phyloP scores from a whole-genome alignment of 1,140 invertebrate species.

The Drosophila fuyamai region DNA sequence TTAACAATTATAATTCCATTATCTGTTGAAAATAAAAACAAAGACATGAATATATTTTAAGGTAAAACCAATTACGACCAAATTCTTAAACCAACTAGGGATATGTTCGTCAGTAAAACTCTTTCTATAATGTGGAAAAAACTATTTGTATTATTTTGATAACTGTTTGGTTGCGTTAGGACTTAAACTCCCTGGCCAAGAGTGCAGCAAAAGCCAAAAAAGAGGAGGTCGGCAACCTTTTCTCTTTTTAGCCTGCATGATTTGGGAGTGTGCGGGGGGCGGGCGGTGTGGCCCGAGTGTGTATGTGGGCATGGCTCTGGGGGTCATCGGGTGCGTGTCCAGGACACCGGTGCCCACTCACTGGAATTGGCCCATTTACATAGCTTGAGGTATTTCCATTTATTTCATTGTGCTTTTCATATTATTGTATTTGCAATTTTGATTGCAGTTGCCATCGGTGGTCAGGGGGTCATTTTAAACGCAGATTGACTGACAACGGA shows the following conservation, averaged over 20 bases:
- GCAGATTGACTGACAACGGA: conserved; percentile 22
- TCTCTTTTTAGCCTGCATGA: conserved; percentile 20
- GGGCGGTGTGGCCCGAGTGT: conserved; percentile 21
- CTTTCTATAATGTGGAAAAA: neutral
- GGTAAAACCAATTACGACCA: too few relatives aligned
- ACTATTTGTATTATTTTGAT: neutral
- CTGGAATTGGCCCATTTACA: conserved; percentile 61
- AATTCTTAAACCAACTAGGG: too few relatives aligned
- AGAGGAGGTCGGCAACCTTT: conserved; percentile 34
- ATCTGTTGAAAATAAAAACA: too few relatives aligned
- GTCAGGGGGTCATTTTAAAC: conserved; percentile 8
- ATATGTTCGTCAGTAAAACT: neutral
- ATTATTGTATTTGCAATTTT: conserved; percentile 84
- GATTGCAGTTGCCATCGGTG: conserved; percentile 75
- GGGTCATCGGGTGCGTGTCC: conserved; percentile 41
- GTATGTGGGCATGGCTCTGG: conserved; percentile 39
- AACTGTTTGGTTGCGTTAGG: neutral
- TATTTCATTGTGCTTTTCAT: conserved; percentile 82
- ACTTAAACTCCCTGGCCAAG: neutral
- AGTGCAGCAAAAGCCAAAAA: neutral
- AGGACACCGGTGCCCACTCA: conserved; percentile 24
- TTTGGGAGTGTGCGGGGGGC: conserved; percentile 22
- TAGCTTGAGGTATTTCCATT: conserved; percentile 80
- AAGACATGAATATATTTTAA: too few relatives aligned
- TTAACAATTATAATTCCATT: too few relatives aligned